Evolutionary conservation across 2,888 invertebrate species (phyloP).

Genomic region (Drymonia ruficornis): DNA sequence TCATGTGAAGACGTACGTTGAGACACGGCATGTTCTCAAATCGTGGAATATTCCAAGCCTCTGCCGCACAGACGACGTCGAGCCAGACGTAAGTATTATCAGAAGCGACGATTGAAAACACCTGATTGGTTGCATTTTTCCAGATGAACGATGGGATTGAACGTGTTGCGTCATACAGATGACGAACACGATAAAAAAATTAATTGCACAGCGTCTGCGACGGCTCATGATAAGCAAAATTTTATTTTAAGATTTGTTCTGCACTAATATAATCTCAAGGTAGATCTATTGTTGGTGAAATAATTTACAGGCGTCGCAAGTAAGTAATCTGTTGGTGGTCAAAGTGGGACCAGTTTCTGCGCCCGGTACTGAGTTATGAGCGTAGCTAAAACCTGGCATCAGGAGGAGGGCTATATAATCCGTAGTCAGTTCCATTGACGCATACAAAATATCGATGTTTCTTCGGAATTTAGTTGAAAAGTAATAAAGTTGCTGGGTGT

Average conservation of each 20-base stretch:
- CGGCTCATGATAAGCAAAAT: conserved; percentile 1
- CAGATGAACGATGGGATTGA: background rate
- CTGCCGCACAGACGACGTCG: background rate
- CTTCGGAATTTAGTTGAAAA: conserved; percentile 24
- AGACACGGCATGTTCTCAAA: background rate
- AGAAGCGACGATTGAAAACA: background rate
- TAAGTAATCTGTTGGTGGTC: background rate
- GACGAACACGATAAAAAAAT: background rate
- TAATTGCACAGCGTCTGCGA: background rate
- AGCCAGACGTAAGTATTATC: background rate
- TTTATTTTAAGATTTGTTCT: background rate
- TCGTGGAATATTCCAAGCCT: background rate
- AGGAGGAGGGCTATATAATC: background rate
- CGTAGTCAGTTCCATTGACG: conserved; percentile 1
- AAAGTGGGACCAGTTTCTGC: too few relatives aligned
- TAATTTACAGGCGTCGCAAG: background rate
- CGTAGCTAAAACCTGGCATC: too few relatives aligned
- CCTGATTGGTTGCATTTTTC: background rate
- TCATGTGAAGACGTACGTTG: too few relatives aligned
- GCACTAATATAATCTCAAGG: background rate
- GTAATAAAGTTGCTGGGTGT: conserved; percentile 30
- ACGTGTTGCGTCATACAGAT: conserved; percentile 3
- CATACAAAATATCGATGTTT: conserved; percentile 12
- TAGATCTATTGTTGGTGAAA: background rate
- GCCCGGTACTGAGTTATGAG: too few relatives aligned